phyloP scores from a whole-genome alignment of 1,140 invertebrate species.

The Campoletis sonorensis region DNA sequence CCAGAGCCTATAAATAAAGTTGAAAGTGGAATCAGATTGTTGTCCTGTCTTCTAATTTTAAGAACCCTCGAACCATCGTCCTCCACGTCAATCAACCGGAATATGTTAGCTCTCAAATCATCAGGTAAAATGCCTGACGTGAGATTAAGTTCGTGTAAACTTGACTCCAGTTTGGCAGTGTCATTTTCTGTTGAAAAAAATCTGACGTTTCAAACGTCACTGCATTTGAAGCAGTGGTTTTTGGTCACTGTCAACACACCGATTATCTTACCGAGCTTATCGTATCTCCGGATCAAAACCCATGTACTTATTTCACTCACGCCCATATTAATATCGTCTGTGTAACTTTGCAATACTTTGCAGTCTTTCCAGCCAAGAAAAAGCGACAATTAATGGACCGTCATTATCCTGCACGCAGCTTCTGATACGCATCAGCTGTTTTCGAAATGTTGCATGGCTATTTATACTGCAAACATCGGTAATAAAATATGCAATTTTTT shows the following conservation, averaged over 20 bases:
- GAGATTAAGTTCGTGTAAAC: slow-evolving; percentile 59
- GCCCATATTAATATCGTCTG: slow-evolving; percentile 58
- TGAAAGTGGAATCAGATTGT: slow-evolving; percentile 68
- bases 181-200: slow-evolving; percentile 55
- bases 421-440: too few relatives aligned
- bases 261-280: slow-evolving; percentile 64
- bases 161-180: slow-evolving; percentile 56
- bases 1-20: slow-evolving; percentile 63
- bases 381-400: background rate
- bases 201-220: slow-evolving; percentile 2
- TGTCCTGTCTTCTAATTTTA: slow-evolving; percentile 68
- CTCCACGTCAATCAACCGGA: slow-evolving; percentile 61
- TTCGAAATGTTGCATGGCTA: too few relatives aligned
- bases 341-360: background rate
- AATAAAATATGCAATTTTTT: too few relatives aligned
- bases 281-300: slow-evolving; percentile 66
- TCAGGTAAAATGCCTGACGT: slow-evolving; percentile 61
- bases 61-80: slow-evolving; percentile 64
- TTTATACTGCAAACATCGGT: too few relatives aligned
- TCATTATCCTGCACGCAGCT: too few relatives aligned
- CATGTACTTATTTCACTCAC: slow-evolving; percentile 66
- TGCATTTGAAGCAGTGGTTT: background rate
- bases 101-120: slow-evolving; percentile 63
- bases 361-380: background rate
- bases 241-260: background rate